Base-by-base conservation (phyloP, 2,888 invertebrate genomes). In the Drosophila infuscata region DNA sequence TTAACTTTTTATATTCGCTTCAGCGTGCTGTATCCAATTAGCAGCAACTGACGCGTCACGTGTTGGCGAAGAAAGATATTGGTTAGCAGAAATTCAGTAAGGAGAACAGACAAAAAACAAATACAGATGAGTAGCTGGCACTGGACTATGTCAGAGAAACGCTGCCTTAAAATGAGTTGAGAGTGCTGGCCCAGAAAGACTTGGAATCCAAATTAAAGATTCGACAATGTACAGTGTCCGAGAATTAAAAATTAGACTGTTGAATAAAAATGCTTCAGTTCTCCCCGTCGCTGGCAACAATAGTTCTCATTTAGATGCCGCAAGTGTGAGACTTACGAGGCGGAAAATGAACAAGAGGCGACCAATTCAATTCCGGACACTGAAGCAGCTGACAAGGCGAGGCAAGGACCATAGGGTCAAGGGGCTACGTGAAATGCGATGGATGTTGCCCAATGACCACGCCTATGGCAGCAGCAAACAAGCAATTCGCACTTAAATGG, bases 231-330 rank as follows among this genome's bases (percentile, higher is more conserved):
- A 33, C 57, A 52, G 53, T 61, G 46, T 29, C 20, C 9, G 64
- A 48, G 46, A 70, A 67, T 72, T 73, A 81, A 81, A 73, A 81
- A 81, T 78, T 74, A 73, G 76, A 79, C 73, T 82, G 79, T 74
- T 82, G 81, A 75, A 82, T 75, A 66, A 85, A 79, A 81, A 64
- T 69, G 63, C 70, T 69, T 75, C 70, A 72, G 74, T 72, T 68
- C 71, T 64, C 61, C 61, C 69, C 67, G 60, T 58, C 69, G 67
- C 76, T 70, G 71, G 71, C 76, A 82, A 85, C 85, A 85, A 85
- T 82, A 76, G 83, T 82, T 82, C 85, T 85, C 86, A 85, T 86
- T 85, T 85, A 82, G 82, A 71, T 82, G 74, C 82, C 78, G 80
- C 78, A 85, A 85, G 84, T 85, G 85, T 70, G 65, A 70, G 83